Evolutionary conservation across 2,888 invertebrate genomes (phyloP).

Genomic region (Cerceris ruficornis): DNA sequence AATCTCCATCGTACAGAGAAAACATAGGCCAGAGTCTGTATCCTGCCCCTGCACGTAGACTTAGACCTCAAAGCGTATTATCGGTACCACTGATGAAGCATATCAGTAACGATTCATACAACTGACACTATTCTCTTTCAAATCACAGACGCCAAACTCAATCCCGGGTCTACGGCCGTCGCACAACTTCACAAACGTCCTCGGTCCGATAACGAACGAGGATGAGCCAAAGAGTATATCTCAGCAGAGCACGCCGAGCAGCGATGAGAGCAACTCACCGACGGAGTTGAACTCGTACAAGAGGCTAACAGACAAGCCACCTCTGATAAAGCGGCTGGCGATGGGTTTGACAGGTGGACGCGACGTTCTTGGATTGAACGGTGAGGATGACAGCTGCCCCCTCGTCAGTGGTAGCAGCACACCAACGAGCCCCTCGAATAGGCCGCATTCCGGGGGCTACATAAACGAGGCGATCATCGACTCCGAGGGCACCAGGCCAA

Average conservation of each 20-base stretch:
- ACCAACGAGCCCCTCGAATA: conserved; percentile 85
- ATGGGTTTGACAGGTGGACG: conserved; percentile 86
- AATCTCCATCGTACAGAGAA: too few relatives aligned
- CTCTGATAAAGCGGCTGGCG: conserved; percentile 89
- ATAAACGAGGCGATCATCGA: conserved; percentile 91
- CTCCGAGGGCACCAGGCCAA: conserved; percentile 81
- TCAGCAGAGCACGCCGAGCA: conserved; percentile 86
- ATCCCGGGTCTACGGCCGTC: conserved; percentile 87
- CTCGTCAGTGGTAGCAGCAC: conserved; percentile 88
- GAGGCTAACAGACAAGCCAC: conserved; percentile 91
- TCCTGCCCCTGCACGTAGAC: too few relatives aligned
- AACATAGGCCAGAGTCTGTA: too few relatives aligned
- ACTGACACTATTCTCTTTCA: conserved; percentile 4
- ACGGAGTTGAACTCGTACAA: conserved; percentile 94
- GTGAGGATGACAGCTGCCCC: conserved; percentile 89
- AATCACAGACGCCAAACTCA: conserved; percentile 84
- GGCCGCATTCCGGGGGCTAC: conserved; percentile 90
- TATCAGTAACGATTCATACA: background rate
- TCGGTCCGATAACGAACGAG: conserved; percentile 79
- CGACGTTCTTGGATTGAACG: conserved; percentile 81
- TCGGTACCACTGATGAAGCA: too few relatives aligned
- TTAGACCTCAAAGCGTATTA: too few relatives aligned
- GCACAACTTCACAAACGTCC: conserved; percentile 84
- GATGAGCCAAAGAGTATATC: conserved; percentile 80
- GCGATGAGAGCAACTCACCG: conserved; percentile 94